A percentile compares a stretch with the other conserved stretches of the same genome.
Evolutionary conservation across 2,113 vertebrate genomes (phyloP).

Genomic region (Syngnathus typhle): DNA sequence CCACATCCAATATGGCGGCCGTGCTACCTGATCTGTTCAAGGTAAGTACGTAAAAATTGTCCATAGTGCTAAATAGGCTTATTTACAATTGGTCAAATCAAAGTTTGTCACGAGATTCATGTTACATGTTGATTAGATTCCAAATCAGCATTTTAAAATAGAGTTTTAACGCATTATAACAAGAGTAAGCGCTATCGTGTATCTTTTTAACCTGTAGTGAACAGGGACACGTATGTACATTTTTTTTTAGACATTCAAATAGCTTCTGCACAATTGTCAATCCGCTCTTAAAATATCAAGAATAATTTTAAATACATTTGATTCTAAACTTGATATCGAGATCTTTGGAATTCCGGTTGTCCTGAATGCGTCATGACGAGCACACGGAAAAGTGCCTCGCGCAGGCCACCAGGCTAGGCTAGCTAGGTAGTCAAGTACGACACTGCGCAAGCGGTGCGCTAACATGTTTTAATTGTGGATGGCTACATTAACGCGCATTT

Average conservation of each 20-base stretch:
- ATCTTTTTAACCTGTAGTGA: too few species aligned
- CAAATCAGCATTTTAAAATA: not conserved
- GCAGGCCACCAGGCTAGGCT: constrained; percentile 3
- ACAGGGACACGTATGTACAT: not conserved
- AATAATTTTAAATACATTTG: not conserved
- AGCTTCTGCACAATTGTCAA: not conserved
- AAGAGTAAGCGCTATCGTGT: too few species aligned
- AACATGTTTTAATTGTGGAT: not conserved
- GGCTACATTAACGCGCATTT: too few species aligned
- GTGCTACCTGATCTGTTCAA: not conserved
- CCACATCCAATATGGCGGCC: not conserved
- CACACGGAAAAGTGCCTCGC: constrained; percentile 17
- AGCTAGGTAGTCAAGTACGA: not conserved
- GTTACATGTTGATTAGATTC: not conserved
- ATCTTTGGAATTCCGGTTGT: not conserved
- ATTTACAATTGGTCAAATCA: not conserved
- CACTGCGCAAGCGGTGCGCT: not conserved
- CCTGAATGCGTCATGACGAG: constrained; percentile 27
- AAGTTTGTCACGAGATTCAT: not conserved
- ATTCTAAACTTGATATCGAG: not conserved
- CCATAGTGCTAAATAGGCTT: not conserved
- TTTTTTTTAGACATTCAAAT: not conserved
- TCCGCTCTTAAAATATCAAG: not conserved
- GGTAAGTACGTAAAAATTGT: too few species aligned
- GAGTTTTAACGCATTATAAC: not conserved